Base-by-base conservation (phyloP, 2,797 vertebrate species). In the Gila robusta region DNA sequence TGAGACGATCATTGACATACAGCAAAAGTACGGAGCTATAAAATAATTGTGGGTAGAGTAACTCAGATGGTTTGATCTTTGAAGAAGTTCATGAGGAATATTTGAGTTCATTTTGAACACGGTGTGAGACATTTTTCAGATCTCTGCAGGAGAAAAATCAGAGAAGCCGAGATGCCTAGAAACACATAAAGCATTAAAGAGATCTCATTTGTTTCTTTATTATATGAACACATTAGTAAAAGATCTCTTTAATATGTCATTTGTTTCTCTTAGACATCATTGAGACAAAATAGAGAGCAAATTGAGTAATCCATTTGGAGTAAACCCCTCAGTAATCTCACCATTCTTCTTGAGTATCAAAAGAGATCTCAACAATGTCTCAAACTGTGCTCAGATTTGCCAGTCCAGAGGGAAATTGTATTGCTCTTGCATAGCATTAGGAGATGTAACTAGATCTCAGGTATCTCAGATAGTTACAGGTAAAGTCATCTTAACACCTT, bases 281-380 rank as follows among this genome's bases (percentile, higher is more conserved):
- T 72, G 17, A 32, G 37, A 73, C 11, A 44, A 32, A 32, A 44
- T 59, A 19, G 35, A 54, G 35, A 71, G 23, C 23, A 59, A 56
- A 81, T 35, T 2, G 1, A 37, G 41, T 44, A 44, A 44, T 44
- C 41, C 41, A 69, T 32, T 23, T 11, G 32, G 39, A 47, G 62
- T 35, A 64, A 10, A n/a, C 35, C 12, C 10, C 19, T 66, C 19
- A 19, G 52, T n/a, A 44, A 35, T 72, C 52, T 41, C n/a, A 4
- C n/a, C n/a, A 19, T 37, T 82, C 49, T 35, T 21, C 14, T 71
- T 5, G n/a, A 81, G 39, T 47, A 37, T 52, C 49, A 35, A 54
- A 54, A 26, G 66, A 71, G 35, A 41, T 82, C 35, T 82, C 32
- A 37, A n/a, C 23, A 77, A 11, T 49, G 71, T 49, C 44, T 74